Evolutionary conservation across 2,113 vertebrate genomes (phyloP).

Genomic region (Elephantulus edwardii): DNA sequence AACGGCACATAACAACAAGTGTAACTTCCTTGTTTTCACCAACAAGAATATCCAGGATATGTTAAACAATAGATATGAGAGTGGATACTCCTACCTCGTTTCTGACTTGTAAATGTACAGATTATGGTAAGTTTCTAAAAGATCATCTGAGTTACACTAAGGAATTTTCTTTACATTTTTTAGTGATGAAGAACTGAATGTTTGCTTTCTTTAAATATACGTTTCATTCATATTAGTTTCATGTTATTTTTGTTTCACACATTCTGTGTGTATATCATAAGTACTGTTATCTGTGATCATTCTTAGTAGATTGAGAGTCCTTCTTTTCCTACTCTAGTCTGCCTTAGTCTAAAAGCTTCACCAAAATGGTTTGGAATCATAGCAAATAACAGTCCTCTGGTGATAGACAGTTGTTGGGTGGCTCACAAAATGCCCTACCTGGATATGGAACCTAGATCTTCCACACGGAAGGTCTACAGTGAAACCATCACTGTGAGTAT

Average conservation of each 20-base stretch:
- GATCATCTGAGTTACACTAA: no score
- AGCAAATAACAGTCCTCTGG: not conserved
- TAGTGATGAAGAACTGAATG: not conserved
- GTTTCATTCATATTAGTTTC: not conserved
- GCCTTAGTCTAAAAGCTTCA: not conserved
- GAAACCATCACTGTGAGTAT: not conserved
- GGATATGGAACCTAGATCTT: not conserved
- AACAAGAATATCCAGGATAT: not conserved
- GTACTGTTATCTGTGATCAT: no score
- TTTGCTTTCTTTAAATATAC: not conserved
- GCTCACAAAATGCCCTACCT: not conserved
- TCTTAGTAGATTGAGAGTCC: not conserved
- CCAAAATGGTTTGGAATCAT: not conserved
- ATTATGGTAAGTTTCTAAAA: not conserved
- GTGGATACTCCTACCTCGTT: not conserved
- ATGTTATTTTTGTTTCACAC: conserved; percentile 7
- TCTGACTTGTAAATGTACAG: not conserved
- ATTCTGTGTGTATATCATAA: not conserved
- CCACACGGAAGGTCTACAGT: not conserved
- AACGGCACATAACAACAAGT: no score
- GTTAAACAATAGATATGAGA: not conserved
- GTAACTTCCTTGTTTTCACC: not conserved
- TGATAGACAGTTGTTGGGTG: not conserved
- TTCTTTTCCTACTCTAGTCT: not conserved
- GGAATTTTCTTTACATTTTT: not conserved